Evolutionary conservation across 2,113 vertebrate genomes (phyloP), one percentile per base, ranked within the genome.

Genomic region (Pimephales promelas): DNA sequence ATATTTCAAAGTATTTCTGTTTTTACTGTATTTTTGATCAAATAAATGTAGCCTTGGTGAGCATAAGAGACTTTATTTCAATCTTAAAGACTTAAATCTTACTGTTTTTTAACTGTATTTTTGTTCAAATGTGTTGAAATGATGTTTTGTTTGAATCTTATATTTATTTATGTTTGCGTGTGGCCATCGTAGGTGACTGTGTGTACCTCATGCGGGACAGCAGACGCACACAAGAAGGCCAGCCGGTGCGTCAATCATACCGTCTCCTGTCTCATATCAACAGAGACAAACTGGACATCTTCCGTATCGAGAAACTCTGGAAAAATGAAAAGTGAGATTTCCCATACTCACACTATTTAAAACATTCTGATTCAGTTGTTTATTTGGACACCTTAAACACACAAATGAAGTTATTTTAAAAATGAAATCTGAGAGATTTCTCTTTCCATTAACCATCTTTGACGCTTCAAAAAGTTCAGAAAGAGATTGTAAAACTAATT

Each of bases 231-330:
- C 93, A 96, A 0, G 98, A 99, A 45, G 98, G 98, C 16, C 98
- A 99, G 90, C 97, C 97, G 0, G 95, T 99, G 45, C 94, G 98
- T 1, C 98, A 98, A 89, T 99, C 98, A 0, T 99, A 99, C 83
- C 94, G 97, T 0, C 96, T 99, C 28, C 90, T 99, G 81, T 96
- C 97, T 83, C 97, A 99, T 90, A 90, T 99, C 90, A 99, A 99
- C 92, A 90, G 97, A 74, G 97, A 99, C 83, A 99, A 99, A 86
- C 95, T 99, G 1, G 98, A 99, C 88, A 99, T 99, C 91, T 99
- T 99, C 94, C 96, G 98, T 78, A 98, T 99, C 0, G 98, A 99
- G 89, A 99, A 99, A 49, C 97, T 99, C 83, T 99, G 98, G 98
- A 99, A 99, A 86, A 99, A 98, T 0, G 98, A 99, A 80, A 99